phyloP scores from a whole-genome alignment of 2,888 invertebrate species.

The Onthophagus sagittarius region DNA sequence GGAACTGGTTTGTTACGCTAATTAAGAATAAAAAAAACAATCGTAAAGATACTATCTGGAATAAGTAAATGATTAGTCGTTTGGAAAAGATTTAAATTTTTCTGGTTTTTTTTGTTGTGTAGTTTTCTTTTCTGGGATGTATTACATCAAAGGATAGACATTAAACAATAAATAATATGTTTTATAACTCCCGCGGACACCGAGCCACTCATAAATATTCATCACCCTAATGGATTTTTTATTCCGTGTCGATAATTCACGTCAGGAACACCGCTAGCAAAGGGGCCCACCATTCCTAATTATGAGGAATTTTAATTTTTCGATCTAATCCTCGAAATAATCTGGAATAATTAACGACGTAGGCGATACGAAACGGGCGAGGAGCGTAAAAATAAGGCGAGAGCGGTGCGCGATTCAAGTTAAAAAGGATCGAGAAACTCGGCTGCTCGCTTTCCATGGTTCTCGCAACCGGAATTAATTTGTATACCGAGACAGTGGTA shows the following conservation, averaged over 20 bases:
- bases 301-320: slow-evolving; percentile 11
- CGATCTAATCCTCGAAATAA: slow-evolving; percentile 8
- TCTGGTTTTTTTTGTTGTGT: not conserved
- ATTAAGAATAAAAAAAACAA: not conserved
- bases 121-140: not conserved
- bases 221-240: not conserved
- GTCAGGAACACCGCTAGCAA: not conserved
- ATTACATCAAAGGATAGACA: not conserved
- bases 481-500: slow-evolving; percentile 15
- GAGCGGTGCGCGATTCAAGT: not conserved
- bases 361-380: not conserved
- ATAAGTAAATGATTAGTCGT: not conserved
- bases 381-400: not conserved
- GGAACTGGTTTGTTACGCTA: not conserved
- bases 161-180: not conserved
- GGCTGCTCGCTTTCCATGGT: slow-evolving; percentile 1
- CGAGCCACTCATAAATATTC: not conserved
- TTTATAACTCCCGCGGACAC: not conserved
- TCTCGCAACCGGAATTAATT: slow-evolving; percentile 20
- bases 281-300: not conserved
- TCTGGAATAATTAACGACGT: slow-evolving; percentile 7
- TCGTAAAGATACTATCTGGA: not conserved
- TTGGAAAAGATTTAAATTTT: not conserved
- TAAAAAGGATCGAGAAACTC: not conserved
- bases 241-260: not conserved